Conservation (phyloP, 2,113 vertebrate genomes). For the human region DNA sequence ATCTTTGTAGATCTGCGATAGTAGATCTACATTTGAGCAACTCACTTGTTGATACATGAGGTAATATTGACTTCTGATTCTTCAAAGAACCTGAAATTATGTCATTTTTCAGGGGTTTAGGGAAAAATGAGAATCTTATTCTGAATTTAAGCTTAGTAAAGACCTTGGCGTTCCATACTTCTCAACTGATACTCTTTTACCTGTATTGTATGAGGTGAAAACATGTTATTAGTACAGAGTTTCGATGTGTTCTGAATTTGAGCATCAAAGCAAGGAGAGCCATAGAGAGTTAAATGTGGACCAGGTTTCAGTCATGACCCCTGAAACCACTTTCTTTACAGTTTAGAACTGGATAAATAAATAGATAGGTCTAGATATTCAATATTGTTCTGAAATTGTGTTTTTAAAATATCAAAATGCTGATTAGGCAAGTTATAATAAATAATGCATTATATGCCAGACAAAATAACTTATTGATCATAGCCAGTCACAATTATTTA, state of each 20-base stretch:
- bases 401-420: not conserved
- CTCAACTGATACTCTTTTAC: not conserved
- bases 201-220: not conserved
- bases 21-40: not conserved
- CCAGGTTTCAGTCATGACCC: not conserved
- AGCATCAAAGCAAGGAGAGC: not conserved
- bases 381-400: not conserved
- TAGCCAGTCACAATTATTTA: not conserved
- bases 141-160: conserved; percentile 4
- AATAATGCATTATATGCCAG: not conserved
- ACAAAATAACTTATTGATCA: not conserved
- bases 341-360: not conserved
- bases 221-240: not conserved
- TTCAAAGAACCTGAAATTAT: not conserved
- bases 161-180: not conserved
- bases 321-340: not conserved
- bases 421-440: not conserved
- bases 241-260: not conserved
- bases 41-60: not conserved
- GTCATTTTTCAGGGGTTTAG: not conserved
- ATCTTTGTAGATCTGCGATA: not conserved
- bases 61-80: conserved; percentile 17
- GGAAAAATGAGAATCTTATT: not conserved
- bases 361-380: not conserved
- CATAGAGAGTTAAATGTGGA: not conserved